These are phyloP conservation scores for Taenaris catops DNA, from an alignment of 2,888 invertebrate genomes.

Conservation along the genomic window DNA sequence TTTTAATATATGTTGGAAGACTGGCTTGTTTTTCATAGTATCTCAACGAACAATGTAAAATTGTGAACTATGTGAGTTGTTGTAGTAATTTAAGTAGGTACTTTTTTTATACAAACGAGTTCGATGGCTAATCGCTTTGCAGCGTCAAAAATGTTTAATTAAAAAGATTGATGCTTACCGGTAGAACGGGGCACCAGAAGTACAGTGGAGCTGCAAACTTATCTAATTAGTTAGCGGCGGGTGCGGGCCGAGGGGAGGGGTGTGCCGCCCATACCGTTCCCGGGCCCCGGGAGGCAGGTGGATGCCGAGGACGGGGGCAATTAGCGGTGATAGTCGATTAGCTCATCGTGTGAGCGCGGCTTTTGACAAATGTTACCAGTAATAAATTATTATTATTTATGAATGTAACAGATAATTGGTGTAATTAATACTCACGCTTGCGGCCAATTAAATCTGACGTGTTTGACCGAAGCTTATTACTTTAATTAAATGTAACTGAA, in stretches of 20 bases:
- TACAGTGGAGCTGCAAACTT: slow-evolving; percentile 78
- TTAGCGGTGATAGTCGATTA: slow-evolving; percentile 80
- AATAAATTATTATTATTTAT: slow-evolving; percentile 69
- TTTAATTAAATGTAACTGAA: slow-evolving; percentile 30
- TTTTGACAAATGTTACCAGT: slow-evolving; percentile 74
- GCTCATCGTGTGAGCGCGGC: slow-evolving; percentile 76
- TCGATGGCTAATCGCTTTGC: slow-evolving; percentile 69
- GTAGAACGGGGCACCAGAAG: slow-evolving; percentile 69
- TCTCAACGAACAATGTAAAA: too few species aligned
- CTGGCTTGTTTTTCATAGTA: too few species aligned
- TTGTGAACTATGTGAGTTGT: too few species aligned
- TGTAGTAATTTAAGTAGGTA: too few species aligned
- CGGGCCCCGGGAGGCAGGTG: slow-evolving; percentile 29
- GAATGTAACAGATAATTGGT: slow-evolving; percentile 54
- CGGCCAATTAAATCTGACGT: slow-evolving; percentile 34
- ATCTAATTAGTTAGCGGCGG: slow-evolving; percentile 74
- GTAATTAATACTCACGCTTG: slow-evolving; percentile 43
- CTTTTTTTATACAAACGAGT: slow-evolving; percentile 58
- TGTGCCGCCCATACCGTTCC: slow-evolving; percentile 26
- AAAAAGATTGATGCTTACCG: slow-evolving; percentile 79
- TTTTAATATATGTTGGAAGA: too few species aligned
- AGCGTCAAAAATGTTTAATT: slow-evolving; percentile 79
- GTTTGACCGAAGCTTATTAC: slow-evolving; percentile 33
- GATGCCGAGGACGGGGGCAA: slow-evolving; percentile 52
- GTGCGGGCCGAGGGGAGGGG: slow-evolving; percentile 27